Evolutionary conservation across 2,113 vertebrate species (phyloP), one percentile per base, ranked within the genome.

Genomic region (human (Homo sapiens)): DNA sequence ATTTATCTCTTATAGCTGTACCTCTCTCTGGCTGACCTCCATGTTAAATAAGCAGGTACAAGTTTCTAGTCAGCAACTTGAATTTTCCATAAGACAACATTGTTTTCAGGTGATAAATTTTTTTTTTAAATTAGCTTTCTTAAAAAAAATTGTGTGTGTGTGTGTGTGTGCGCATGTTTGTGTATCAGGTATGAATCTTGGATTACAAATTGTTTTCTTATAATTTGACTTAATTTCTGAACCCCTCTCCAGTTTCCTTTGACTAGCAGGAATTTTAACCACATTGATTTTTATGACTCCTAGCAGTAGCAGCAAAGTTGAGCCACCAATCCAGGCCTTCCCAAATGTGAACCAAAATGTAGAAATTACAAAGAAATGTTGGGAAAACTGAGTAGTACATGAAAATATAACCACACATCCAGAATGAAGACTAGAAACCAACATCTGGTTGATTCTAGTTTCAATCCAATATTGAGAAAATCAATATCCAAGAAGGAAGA

Each of bases 151-250:
- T 68, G 2, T 35, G 22, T 20, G 8, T 35, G 27, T 9, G 12
- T 75, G 40, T 27, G 43, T 0, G 0, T 32, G 3, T 30, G 22
- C 23, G 14, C 17, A 73, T 11, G 4, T 75, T 40, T 27, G 3
- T 45, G 40, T 13, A 11, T 78, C 38, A n/a, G 32, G 50, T 25
- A 48, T 43, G 14, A 73, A 48, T 75, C 8, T 92, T 82, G 45
- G 4, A 32, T 76, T 66, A 20, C 4, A 38, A 73, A 45, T 88
- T 32, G 68, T 32, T 73, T 76, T 68, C 22, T 57, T 55, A 27
- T 52, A 22, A 16, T 52, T 30, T n/a, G 22, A 52, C 64, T 92
- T 45, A 78, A 35, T 43, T 93, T 66, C 7, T 45, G 22, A 48
- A 48, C 11, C 7, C 61, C 4, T 83, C 8, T 30, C 16, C 22